These are phyloP conservation scores for Planococcus citri DNA, from an alignment of 1,140 invertebrate genomes.

Conservation along the genomic window DNA sequence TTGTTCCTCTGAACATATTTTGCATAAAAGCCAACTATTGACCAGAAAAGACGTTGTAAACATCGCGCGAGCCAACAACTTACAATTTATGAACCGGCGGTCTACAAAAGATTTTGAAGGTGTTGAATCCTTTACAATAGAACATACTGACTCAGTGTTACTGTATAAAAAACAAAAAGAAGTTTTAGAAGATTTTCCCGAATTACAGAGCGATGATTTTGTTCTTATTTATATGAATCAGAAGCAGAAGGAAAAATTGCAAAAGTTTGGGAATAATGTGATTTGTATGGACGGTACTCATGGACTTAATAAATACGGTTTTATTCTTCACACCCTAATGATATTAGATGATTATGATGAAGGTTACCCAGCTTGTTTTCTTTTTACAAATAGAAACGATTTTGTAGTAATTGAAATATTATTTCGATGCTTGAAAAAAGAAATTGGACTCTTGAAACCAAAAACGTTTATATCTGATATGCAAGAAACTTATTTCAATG, in stretches of 20 bases:
- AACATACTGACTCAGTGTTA: neutral
- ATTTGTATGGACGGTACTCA: conserved; percentile 12
- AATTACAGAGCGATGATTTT: conserved; percentile 16
- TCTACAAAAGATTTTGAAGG: too few species aligned
- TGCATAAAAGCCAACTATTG: too few species aligned
- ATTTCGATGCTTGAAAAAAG: neutral
- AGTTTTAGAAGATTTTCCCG: neutral
- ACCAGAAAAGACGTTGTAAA: too few species aligned
- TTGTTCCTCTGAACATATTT: too few species aligned
- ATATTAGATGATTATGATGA: conserved; percentile 4
- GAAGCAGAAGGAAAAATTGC: neutral
- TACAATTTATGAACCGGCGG: too few species aligned
- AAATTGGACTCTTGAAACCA: neutral
- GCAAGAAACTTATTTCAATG: neutral
- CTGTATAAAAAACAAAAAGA: neutral
- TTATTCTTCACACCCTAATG: conserved; percentile 11
- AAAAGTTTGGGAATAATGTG: neutral
- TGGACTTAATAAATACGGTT: conserved; percentile 10
- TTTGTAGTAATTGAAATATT: neutral
- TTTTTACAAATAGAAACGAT: conserved; percentile 17
- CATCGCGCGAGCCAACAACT: too few species aligned
- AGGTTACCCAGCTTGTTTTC: conserved; percentile 7
- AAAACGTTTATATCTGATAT: conserved; percentile 15
- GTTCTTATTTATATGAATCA: neutral
- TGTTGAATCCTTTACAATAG: neutral